Percentiles rank a stretch among this genome's conserved stretches.
Evolutionary conservation across 92 coral and sea anemone genomes (phyloP).

Genomic region (Actinernus sp.): DNA sequence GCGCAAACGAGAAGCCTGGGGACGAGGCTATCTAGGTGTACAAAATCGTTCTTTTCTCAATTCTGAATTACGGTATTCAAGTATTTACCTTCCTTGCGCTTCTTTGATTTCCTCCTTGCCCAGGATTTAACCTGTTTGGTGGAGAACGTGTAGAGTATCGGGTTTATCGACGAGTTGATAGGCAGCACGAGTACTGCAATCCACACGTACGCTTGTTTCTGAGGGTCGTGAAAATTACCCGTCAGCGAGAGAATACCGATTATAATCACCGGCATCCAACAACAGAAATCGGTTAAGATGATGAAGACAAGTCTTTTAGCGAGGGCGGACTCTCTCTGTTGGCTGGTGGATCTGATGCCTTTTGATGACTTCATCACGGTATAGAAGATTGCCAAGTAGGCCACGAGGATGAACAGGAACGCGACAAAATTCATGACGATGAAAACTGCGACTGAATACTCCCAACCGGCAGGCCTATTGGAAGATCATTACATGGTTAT

Average conservation of each 20-base stretch:
- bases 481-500: too few relatives aligned
- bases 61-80: too few relatives aligned
- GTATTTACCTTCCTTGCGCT: too few relatives aligned
- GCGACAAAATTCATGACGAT: conserved; percentile 51
- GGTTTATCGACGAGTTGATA: too few relatives aligned
- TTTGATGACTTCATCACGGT: conserved; percentile 35
- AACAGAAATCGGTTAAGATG: too few relatives aligned
- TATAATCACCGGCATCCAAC: conserved; percentile 69
- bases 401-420: conserved; percentile 52
- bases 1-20: too few relatives aligned
- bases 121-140: too few relatives aligned
- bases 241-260: conserved; percentile 52
- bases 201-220: conserved; percentile 66
- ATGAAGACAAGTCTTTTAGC: conserved; percentile 60
- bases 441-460: conserved; percentile 60
- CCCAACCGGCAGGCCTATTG: conserved; percentile 71
- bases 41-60: too few relatives aligned
- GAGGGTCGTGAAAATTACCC: conserved; percentile 49
- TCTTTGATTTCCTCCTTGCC: too few relatives aligned
- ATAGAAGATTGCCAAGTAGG: conserved; percentile 57
- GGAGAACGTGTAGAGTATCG: conserved; percentile 62
- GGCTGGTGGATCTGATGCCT: conserved; percentile 45
- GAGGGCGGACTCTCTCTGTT: conserved; percentile 59
- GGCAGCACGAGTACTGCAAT: conserved; percentile 68
- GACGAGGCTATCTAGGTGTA: too few relatives aligned